These are phyloP conservation scores for Prunella himalayana DNA, from an alignment of 2,113 vertebrate genomes.

Conservation along the genomic window DNA sequence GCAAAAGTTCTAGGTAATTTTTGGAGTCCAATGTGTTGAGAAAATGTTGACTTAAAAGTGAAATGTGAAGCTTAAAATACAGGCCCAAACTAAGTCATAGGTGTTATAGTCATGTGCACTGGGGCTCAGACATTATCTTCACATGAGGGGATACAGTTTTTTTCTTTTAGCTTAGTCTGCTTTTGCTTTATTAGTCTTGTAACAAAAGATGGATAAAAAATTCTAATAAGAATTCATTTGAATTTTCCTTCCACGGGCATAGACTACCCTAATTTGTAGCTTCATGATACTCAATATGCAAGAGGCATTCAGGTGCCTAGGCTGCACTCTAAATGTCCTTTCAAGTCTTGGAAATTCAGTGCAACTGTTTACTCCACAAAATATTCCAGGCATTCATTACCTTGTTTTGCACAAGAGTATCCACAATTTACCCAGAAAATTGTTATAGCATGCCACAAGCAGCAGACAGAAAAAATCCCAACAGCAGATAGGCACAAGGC, in stretches of 20 bases:
- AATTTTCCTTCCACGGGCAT: neutral
- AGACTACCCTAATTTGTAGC: neutral
- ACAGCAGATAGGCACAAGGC: fast-evolving
- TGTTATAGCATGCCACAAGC: neutral
- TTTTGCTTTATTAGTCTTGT: neutral
- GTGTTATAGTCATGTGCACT: neutral
- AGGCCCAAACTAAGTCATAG: neutral
- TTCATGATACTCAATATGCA: neutral
- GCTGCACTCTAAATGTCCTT: neutral
- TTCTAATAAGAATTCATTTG: neutral
- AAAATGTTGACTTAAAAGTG: neutral
- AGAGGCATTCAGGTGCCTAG: neutral
- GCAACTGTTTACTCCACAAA: neutral
- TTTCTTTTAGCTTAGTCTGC: neutral
- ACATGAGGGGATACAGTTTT: neutral
- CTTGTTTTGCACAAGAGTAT: neutral
- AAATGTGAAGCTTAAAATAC: neutral
- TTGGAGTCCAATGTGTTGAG: neutral
- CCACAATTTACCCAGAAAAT: neutral
- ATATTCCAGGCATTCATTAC: neutral
- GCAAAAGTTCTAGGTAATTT: neutral
- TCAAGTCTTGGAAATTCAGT: neutral
- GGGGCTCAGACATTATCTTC: neutral
- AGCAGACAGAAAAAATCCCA: neutral
- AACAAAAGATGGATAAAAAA: neutral